Conservation (phyloP, 2,888 invertebrate genomes). For the Drosophila merina region DNA sequence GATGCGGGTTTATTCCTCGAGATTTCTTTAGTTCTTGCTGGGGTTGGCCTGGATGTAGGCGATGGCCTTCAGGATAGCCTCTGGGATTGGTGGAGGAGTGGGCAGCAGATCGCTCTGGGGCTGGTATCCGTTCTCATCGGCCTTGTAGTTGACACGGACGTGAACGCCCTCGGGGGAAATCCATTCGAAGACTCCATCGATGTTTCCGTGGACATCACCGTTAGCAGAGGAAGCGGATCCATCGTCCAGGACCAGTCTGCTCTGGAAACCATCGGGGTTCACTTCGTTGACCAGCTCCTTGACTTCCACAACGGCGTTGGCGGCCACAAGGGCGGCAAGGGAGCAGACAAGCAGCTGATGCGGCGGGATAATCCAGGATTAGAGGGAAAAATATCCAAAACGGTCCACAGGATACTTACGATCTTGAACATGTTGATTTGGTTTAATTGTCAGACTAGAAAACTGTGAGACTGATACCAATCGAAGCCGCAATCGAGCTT, state of each 20-base stretch:
- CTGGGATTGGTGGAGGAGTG: constrained; percentile 66
- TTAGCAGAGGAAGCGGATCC: constrained; percentile 42
- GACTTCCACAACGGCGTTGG: constrained; percentile 54
- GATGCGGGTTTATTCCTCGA: background rate
- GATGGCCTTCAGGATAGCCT: constrained; percentile 50
- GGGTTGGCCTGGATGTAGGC: constrained; percentile 66
- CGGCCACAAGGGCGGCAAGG: constrained; percentile 57
- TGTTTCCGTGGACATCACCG: constrained; percentile 73
- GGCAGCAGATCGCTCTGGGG: constrained; percentile 61
- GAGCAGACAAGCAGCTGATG: constrained; percentile 63
- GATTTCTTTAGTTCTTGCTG: constrained; percentile 38
- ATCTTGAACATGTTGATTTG: constrained; percentile 66
- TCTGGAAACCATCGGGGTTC: constrained; percentile 70
- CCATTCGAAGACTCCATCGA: constrained; percentile 67
- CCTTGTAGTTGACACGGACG: constrained; percentile 66
- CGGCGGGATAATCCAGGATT: constrained; percentile 15
- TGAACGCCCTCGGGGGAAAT: constrained; percentile 75
- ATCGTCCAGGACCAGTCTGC: constrained; percentile 60
- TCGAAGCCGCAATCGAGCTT: constrained; percentile 21
- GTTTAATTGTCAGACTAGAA: constrained; percentile 41
- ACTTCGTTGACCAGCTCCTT: constrained; percentile 60
- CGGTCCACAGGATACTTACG: constrained; percentile 50
- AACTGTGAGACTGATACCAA: constrained; percentile 63
- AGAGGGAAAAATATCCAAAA: constrained; percentile 6
- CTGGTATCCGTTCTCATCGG: constrained; percentile 79